A percentile compares a stretch with the other conserved stretches of the same genome.
Evolutionary conservation across 2,888 invertebrate species (phyloP).

Genomic region (Polydrusus cervinus): DNA sequence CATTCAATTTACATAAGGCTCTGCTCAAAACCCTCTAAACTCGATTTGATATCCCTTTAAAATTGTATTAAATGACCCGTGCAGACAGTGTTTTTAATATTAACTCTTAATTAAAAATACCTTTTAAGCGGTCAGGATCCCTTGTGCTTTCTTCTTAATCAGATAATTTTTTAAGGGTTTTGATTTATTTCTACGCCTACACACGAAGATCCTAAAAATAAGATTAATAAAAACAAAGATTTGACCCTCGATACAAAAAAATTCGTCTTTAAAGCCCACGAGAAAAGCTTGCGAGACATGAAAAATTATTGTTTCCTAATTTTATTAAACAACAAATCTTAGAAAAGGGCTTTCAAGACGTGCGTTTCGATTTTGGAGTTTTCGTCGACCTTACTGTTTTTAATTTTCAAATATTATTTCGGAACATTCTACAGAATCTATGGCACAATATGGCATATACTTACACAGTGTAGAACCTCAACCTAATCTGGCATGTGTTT

Average conservation of each 20-base stretch:
- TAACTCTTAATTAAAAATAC: slow-evolving; percentile 23
- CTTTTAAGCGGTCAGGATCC: slow-evolving; percentile 10
- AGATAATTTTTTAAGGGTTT: slow-evolving; percentile 7
- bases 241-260: neutral
- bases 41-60: slow-evolving; percentile 27
- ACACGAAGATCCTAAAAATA: neutral
- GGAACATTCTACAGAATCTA: no score
- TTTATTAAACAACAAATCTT: no score
- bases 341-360: no score
- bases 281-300: no score
- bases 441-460: no score
- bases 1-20: slow-evolving; percentile 37
- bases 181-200: slow-evolving; percentile 11
- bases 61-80: slow-evolving; percentile 28
- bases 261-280: neutral
- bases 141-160: slow-evolving; percentile 5
- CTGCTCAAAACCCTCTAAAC: slow-evolving; percentile 14
- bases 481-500: no score
- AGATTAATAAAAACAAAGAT: neutral
- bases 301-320: no score
- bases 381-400: no score
- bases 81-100: slow-evolving; percentile 17
- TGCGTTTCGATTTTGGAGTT: no score
- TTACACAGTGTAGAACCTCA: no score
- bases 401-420: no score